Evolutionary conservation across 2,797 vertebrate species (phyloP).

Genomic region (Tragopan temminckii): DNA sequence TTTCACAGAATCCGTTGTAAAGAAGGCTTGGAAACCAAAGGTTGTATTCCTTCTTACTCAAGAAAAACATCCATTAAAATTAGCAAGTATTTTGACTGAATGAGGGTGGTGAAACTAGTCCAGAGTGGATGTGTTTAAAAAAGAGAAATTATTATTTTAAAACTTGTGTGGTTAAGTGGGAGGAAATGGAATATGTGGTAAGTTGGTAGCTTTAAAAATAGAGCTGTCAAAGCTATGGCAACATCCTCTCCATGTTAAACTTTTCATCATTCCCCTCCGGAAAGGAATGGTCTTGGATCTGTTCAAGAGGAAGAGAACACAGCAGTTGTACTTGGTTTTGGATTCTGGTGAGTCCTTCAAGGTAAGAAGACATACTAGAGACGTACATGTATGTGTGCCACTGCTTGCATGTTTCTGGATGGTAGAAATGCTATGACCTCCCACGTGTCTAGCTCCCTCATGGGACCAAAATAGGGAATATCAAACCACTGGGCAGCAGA

Average conservation of each 20-base stretch:
- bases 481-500: background rate
- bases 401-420: background rate
- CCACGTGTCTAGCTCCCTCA: background rate
- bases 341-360: background rate
- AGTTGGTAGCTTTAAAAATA: background rate
- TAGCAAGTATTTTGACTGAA: background rate
- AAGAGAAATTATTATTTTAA: background rate
- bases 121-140: background rate
- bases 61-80: background rate
- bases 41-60: background rate
- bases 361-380: background rate
- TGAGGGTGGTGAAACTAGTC: background rate
- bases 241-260: background rate
- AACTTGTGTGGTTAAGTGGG: background rate
- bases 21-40: background rate
- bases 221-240: background rate
- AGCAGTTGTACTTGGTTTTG: background rate
- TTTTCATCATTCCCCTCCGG: background rate
- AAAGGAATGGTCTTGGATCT: background rate
- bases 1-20: slow-evolving; percentile 18
- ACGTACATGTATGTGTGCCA: background rate
- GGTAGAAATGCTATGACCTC: background rate
- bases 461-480: background rate
- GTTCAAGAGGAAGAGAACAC: background rate
- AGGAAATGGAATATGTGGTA: background rate